Evolutionary conservation across 2,888 invertebrate species (phyloP), one percentile per base, ranked within the genome.

Genomic region (Lepidochrysops patricia): DNA sequence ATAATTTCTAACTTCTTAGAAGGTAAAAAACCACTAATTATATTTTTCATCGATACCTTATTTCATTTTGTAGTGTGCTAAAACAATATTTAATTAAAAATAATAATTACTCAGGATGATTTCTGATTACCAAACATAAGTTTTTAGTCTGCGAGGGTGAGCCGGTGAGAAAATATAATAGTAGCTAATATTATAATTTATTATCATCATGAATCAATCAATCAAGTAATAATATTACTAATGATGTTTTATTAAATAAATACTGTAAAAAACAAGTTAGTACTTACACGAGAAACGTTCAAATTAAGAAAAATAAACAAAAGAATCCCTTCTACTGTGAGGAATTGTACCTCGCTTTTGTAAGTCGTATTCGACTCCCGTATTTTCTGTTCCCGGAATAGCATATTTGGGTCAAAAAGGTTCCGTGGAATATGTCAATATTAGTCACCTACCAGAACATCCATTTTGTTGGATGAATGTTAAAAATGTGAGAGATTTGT

Each of bases 351-450:
- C 43, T 3, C 43, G 23, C 15, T 19, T 59, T 57, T 61, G 56
- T 57, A 19, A 56, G 13, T 58, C 50, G 34, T 54, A 52, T 52
- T 35, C 57, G 61, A 62, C 64, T 63, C 62, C 57, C 52, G 61
- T 63, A 58, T 63, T 43, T 64, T 58, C 63, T 63, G 63, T 80
- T 80, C 80, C 66, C 64, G 69, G 81, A 80, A 80, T 69, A 70
- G 66, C 69, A 64, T 77, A 77, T 80, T 80, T 77, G 77, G 77
- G 74, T 79, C 75, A 77, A 75, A 78, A 76, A 75, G 76, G 71
- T 69, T 62, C 68, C 71, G 67, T 73, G 67, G 70, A 69, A 72
- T 73, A 69, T 70, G 79, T 80, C 73, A 81, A 80, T 80, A 79
- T 81, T 79, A 75, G 77, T 75, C 74, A 69, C 73, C 64, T 64